Evolutionary conservation across 2,113 vertebrate species (phyloP).

Genomic region (Nasalis larvatus): DNA sequence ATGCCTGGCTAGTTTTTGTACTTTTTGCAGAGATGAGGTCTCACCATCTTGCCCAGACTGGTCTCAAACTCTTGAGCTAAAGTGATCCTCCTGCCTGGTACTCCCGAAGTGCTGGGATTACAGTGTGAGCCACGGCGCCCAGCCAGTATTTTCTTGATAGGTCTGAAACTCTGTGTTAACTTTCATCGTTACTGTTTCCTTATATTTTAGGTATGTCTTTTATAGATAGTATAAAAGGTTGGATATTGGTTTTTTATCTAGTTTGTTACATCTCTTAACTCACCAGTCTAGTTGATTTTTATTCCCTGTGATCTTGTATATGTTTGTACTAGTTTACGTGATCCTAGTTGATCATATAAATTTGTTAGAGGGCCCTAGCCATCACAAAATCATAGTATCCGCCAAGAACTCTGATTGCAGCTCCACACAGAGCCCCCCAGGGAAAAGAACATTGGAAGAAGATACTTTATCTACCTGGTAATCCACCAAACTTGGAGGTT

Average conservation of each 20-base stretch:
- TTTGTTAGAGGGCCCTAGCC: background rate
- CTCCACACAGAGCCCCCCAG: background rate
- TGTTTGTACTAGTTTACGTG: background rate
- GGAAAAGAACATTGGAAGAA: background rate
- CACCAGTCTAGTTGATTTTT: background rate
- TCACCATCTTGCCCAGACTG: too few species aligned
- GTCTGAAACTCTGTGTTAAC: background rate
- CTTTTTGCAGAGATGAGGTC: too few species aligned
- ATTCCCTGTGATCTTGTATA: background rate
- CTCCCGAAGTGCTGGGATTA: too few species aligned
- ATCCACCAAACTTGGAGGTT: background rate
- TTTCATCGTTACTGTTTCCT: background rate
- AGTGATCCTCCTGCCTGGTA: too few species aligned
- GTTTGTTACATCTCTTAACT: background rate
- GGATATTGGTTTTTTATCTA: background rate
- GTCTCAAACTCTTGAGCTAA: too few species aligned
- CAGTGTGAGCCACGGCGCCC: too few species aligned
- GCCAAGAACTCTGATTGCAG: background rate
- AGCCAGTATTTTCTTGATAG: background rate
- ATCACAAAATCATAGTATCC: background rate
- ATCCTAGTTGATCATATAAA: background rate
- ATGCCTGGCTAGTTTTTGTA: too few species aligned
- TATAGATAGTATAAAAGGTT: background rate
- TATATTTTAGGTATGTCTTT: background rate
- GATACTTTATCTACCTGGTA: background rate